phyloP scores from a whole-genome alignment of 1,140 invertebrate genomes.

The Drosophila tropicalis region DNA sequence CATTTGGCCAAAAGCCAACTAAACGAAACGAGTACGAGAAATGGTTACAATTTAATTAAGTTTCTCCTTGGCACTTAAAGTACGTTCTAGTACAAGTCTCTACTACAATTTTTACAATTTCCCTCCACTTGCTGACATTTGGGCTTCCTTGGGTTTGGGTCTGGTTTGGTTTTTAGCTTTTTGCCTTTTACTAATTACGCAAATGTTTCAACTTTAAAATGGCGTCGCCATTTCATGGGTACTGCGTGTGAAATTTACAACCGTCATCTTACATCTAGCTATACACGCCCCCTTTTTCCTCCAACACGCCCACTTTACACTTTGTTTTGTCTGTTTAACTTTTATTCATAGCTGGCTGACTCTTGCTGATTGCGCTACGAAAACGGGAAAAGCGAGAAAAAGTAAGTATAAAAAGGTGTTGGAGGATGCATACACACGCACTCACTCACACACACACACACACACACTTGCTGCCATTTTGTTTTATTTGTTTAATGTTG shows the following conservation, averaged over 20 bases:
- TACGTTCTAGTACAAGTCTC: not conserved
- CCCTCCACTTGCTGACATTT: constrained; percentile 13
- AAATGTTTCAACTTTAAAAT: constrained; percentile 78
- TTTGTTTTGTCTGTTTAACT: constrained; percentile 78
- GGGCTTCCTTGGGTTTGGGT: constrained; percentile 1
- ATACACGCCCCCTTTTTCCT: not conserved
- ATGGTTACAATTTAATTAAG: constrained; percentile 74
- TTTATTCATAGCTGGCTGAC: constrained; percentile 72
- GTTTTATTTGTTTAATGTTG: constrained; percentile 65
- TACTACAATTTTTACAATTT: constrained; percentile 6
- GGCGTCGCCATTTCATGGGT: constrained; percentile 57
- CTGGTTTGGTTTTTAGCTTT: constrained; percentile 16
- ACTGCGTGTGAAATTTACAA: constrained; percentile 62
- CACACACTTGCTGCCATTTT: constrained; percentile 48
- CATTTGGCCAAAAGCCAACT: constrained; percentile 72
- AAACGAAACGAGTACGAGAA: constrained; percentile 42
- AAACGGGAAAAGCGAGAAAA: constrained; percentile 8
- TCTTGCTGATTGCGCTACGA: constrained; percentile 66
- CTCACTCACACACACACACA: not conserved
- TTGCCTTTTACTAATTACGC: constrained; percentile 65
- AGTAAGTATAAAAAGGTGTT: not conserved
- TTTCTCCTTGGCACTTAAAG: constrained; percentile 66
- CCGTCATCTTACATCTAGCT: constrained; percentile 46
- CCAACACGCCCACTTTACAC: constrained; percentile 47
- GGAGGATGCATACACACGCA: not conserved